Evolutionary conservation across 1,140 invertebrate species (phyloP), one percentile per base, ranked within the genome.

Genomic region (Metaphire vulgaris): DNA sequence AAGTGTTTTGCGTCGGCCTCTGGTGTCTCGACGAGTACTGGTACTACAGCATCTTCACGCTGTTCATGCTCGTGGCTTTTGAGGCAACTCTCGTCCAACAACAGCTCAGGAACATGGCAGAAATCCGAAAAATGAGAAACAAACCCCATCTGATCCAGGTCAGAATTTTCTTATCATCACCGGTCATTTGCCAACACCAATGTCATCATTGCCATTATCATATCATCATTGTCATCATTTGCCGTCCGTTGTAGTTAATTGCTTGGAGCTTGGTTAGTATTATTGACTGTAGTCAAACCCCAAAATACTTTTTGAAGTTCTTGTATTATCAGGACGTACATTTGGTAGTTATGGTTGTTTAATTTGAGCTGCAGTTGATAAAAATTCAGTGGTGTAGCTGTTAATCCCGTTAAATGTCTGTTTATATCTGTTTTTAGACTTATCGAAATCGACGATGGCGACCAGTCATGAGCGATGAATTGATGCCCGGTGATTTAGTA

Each of bases 51-150:
- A 89, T 99, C 33, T 99, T 99, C 83, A 99, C 98, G 0, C 89
- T 99, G 0, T 89, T 97, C 69, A 99, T 99, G 97, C 89, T 99
- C 56, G 90, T 99, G 30, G 91, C 96, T 79, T 99, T 99, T 86
- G 98, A 99, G 85, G 98, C 95, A 79, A 99, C 96, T 2, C 89
- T 99, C 32, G 97, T 99, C 0, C 96, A 98, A 82, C 97, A 99
- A 83, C 98, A 99, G 83, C 83, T 99, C 2, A 88, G 93, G 80
- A 99, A 99, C 85, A 97, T 99, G 94, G 91, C 94, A n/a, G 96
- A 98, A 88, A 99, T 99, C 80, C 89, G 97, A n/a, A 96, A 98
- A 88, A 99, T 99, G 97, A 97, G 97, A 26, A 99, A 97, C 80
- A 97, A 97, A 87, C 95, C 96, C 0, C 97, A 97, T 83, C 89